Evolutionary conservation across 2,888 invertebrate genomes (phyloP), one percentile per base, ranked within the genome.

Genomic region (Drosophila lutescens): DNA sequence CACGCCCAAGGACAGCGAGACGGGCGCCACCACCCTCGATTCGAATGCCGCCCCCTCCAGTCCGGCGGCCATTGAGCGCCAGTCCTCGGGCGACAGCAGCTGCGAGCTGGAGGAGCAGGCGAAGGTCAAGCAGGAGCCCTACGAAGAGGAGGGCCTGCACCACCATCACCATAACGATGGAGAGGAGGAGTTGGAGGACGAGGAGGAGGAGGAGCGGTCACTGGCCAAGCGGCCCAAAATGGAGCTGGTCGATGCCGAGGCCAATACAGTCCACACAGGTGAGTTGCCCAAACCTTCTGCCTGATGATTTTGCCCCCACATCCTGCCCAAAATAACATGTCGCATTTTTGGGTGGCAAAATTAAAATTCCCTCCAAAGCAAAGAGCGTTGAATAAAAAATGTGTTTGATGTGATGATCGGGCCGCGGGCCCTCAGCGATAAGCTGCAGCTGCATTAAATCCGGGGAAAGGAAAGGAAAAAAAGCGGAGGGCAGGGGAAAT

Each of bases 221-320:
- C 93, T 94, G 77, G 80, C 89, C 62, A 96, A 96, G 92, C 96
- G 96, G 88, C 94, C 95, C 43, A 94, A 97, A 90, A 96, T 96
- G 59, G 96, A 96, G 92, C 95, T 96, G 38, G 96, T 95, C 72
- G 97, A 97, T 91, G 97, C 97, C 51, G 97, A 97, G 92, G 96
- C 97, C 36, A 97, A 97, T 91, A 97, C 97, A 66, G 96, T 96
- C 93, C 96, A 97, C 92, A 97, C 97, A 93, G 97, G 97, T 97
- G 92, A 96, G 96, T 55, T 10, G 15, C 5, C 4, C 43, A 51
- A 2, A 6, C n/a, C 20, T 12, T 17, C n/a, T 20, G 36, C 34
- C 1, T 12, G 34, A 34, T 34, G 34, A 12, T 34, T 34, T 15
- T 10, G 6, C 43, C 41, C n/a, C n/a, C n/a, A n/a, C 15, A 15